These are phyloP conservation scores for Pelagia noctiluca DNA, from an alignment of 30 jellyfish, hydroid and myxozoan genomes.

Conservation along the genomic window DNA sequence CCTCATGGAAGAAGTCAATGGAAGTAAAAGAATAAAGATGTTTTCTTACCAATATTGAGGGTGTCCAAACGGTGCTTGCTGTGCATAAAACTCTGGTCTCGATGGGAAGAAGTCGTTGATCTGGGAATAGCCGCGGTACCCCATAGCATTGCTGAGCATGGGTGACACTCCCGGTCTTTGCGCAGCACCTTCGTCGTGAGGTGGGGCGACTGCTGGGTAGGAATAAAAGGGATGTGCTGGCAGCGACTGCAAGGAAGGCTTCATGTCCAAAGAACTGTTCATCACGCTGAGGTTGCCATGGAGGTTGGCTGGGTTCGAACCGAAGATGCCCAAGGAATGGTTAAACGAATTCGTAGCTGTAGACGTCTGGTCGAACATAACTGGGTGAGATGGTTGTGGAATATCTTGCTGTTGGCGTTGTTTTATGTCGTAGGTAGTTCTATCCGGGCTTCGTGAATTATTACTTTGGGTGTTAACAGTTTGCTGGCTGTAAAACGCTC, in stretches of 20 bases:
- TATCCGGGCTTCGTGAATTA: constrained; percentile 52
- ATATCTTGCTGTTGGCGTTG: constrained; percentile 69
- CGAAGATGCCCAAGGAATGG: constrained; percentile 77
- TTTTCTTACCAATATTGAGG: constrained; percentile 92
- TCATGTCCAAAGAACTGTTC: constrained; percentile 64
- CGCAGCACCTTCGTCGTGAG: constrained; percentile 82
- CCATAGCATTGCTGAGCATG: constrained; percentile 78
- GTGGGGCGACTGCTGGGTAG: constrained; percentile 67
- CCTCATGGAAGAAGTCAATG: neutral
- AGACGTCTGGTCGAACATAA: constrained; percentile 71
- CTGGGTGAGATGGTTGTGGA: constrained; percentile 51
- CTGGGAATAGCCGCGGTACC: constrained; percentile 90
- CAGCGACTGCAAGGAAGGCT: constrained; percentile 70
- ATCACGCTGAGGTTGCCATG: constrained; percentile 49
- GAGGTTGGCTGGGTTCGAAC: constrained; percentile 62
- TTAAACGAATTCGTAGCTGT: constrained; percentile 59
- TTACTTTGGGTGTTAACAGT: constrained; percentile 5
- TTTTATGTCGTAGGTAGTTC: constrained; percentile 48
- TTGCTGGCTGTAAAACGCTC: constrained; percentile 22
- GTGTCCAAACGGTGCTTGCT: constrained; percentile 90
- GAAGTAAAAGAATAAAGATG: neutral
- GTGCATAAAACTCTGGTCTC: constrained; percentile 93
- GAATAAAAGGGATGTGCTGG: constrained; percentile 78
- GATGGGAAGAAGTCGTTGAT: constrained; percentile 85
- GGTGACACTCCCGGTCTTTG: constrained; percentile 76